phyloP scores from a whole-genome alignment of 2,797 vertebrate species.

The Silurus aristotelis region DNA sequence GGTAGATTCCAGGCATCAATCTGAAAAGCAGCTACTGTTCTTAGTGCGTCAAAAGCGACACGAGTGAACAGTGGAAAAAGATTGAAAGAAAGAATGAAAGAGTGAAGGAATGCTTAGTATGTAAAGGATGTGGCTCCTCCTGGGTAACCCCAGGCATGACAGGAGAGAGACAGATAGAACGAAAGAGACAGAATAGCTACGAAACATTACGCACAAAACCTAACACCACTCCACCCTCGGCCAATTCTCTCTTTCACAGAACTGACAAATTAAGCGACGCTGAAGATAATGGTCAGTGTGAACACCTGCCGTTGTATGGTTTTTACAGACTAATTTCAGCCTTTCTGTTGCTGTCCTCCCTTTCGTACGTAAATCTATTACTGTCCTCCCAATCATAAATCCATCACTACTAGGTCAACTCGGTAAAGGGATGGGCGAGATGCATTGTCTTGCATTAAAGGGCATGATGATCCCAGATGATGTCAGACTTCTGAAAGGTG shows the following conservation, averaged over 20 bases:
- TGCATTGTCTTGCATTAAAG: neutral
- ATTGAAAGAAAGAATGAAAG: slow-evolving; percentile 53
- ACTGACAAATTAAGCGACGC: neutral
- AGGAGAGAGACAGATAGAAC: slow-evolving; percentile 24
- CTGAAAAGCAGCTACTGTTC: slow-evolving; percentile 46
- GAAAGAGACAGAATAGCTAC: slow-evolving; percentile 17
- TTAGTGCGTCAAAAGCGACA: slow-evolving; percentile 57
- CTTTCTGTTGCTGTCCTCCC: slow-evolving; percentile 6
- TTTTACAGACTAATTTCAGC: slow-evolving; percentile 25
- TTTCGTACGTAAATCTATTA: slow-evolving; percentile 1
- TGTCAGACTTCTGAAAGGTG: neutral
- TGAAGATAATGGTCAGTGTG: slow-evolving; percentile 27
- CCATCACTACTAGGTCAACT: slow-evolving; percentile 8
- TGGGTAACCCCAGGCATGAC: slow-evolving; percentile 56
- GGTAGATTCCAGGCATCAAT: slow-evolving; percentile 39
- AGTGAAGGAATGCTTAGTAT: slow-evolving; percentile 74
- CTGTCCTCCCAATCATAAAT: slow-evolving; percentile 16
- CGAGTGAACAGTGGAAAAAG: slow-evolving; percentile 40
- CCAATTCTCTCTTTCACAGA: slow-evolving; percentile 1
- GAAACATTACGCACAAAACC: slow-evolving; percentile 4
- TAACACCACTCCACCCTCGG: slow-evolving; percentile 58
- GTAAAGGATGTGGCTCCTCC: slow-evolving; percentile 65
- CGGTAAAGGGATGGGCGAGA: neutral
- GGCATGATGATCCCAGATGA: neutral
- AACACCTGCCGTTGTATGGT: slow-evolving; percentile 35